Percentiles rank a stretch among this genome's conserved stretches.
These are phyloP conservation scores for Caenorhabditis sinica DNA, from an alignment of 2,888 invertebrate species.

Conservation along the genomic window DNA sequence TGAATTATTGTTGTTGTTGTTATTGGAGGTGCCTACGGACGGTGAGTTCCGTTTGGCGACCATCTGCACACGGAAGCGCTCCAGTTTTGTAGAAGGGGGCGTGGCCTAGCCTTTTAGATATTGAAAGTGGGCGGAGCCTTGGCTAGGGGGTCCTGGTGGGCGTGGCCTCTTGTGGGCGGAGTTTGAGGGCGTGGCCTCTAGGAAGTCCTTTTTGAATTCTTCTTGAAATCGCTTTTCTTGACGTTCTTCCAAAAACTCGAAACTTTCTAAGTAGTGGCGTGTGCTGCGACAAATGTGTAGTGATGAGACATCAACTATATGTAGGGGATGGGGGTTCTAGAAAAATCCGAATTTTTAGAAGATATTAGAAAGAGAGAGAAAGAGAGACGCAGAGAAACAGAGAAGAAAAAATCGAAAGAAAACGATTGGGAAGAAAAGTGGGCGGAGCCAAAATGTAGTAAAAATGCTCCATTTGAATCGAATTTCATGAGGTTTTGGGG, in stretches of 20 bases:
- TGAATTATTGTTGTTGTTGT: conserved; percentile 1
- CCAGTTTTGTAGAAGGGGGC: background rate
- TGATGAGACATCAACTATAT: conserved; percentile 58
- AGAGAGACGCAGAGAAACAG: background rate
- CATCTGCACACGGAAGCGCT: conserved; percentile 26
- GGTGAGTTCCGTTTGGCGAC: conserved; percentile 57
- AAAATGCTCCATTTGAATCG: background rate
- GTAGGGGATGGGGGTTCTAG: background rate
- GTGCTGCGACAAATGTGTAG: conserved; percentile 60
- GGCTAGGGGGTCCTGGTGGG: background rate
- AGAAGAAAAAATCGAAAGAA: conserved; percentile 19
- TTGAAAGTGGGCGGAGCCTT: background rate
- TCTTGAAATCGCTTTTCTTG: too few relatives aligned
- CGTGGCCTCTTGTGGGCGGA: background rate
- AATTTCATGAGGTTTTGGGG: too few relatives aligned
- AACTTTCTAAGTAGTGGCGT: conserved; percentile 62
- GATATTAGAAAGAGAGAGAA: background rate
- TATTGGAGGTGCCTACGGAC: background rate
- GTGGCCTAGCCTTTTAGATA: background rate
- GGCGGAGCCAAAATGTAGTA: background rate
- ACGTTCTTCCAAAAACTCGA: background rate
- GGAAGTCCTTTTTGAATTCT: background rate
- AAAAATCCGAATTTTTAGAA: background rate
- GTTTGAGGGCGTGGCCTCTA: background rate
- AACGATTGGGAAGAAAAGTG: conserved; percentile 1